Percentiles rank a stretch among this genome's conserved stretches.
These are phyloP conservation scores for Dicrostonyx torquatus DNA, from an alignment of 2,797 vertebrate genomes.

Conservation along the genomic window DNA sequence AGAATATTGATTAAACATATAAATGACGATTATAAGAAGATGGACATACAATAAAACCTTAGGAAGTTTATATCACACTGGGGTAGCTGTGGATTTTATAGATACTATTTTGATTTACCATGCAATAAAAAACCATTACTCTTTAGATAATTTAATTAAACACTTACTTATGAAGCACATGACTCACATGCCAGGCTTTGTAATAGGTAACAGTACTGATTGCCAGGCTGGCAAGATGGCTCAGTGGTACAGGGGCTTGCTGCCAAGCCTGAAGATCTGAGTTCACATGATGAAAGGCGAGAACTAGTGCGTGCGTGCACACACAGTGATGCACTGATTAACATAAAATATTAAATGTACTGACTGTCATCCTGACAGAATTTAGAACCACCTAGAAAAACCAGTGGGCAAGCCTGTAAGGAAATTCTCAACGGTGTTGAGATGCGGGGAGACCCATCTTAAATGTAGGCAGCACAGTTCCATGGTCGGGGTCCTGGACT, in stretches of 20 bases:
- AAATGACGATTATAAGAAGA: slow-evolving; percentile 1
- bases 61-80: not conserved
- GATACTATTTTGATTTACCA: not conserved
- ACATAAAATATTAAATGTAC: not conserved
- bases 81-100: not conserved
- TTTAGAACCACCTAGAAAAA: not conserved
- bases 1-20: not conserved
- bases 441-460: not conserved
- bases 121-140: not conserved
- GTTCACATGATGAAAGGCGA: not conserved
- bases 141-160: not conserved
- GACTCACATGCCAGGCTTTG: not conserved
- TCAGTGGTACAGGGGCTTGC: too few relatives aligned
- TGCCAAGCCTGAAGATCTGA: not conserved
- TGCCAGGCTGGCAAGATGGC: not conserved
- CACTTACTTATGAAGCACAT: not conserved
- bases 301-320: not conserved
- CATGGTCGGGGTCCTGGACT: not conserved
- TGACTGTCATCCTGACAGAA: not conserved
- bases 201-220: not conserved
- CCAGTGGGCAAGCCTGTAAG: not conserved
- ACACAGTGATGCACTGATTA: not conserved
- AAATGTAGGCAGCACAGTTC: not conserved
- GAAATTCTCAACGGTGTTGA: not conserved
- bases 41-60: not conserved